A percentile compares a stretch with the other conserved stretches of the same genome.
phyloP scores from a whole-genome alignment of 2,888 invertebrate genomes.

The Mimachlamys varia region DNA sequence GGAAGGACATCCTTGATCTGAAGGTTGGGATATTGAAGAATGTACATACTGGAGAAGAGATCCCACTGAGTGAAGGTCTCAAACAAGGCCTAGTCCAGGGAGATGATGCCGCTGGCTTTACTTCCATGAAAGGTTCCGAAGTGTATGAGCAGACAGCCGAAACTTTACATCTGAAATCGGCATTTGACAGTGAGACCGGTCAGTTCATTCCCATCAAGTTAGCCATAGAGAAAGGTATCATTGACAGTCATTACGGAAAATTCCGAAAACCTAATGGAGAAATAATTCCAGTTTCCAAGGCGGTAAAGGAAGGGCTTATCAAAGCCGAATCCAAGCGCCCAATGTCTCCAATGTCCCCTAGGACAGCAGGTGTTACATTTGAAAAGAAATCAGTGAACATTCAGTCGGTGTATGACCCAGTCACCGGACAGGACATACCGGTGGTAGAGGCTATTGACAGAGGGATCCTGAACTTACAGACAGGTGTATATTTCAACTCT shows the following conservation, averaged over 20 bases:
- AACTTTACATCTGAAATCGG: constrained; percentile 66
- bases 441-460: constrained; percentile 79
- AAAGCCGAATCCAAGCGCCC: constrained; percentile 55
- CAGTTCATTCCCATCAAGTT: constrained; percentile 88
- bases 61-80: constrained; percentile 69
- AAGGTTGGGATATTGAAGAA: constrained; percentile 61
- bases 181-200: constrained; percentile 88
- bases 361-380: constrained; percentile 46
- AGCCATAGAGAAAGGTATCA: constrained; percentile 86
- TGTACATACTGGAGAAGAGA: constrained; percentile 65
- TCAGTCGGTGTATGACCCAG: constrained; percentile 87
- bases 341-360: constrained; percentile 24
- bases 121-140: constrained; percentile 49
- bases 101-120: constrained; percentile 56
- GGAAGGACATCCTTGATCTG: constrained; percentile 59
- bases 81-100: constrained; percentile 61
- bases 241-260: constrained; percentile 84
- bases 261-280: constrained; percentile 63
- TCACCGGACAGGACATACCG: constrained; percentile 88
- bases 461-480: constrained; percentile 80
- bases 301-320: constrained; percentile 64
- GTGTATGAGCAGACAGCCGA: constrained; percentile 44
- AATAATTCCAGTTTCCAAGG: constrained; percentile 63
- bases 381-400: constrained; percentile 70
- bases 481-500: constrained; percentile 81